phyloP scores from a whole-genome alignment of 2,113 vertebrate species.

The Anseranas semipalmata region DNA sequence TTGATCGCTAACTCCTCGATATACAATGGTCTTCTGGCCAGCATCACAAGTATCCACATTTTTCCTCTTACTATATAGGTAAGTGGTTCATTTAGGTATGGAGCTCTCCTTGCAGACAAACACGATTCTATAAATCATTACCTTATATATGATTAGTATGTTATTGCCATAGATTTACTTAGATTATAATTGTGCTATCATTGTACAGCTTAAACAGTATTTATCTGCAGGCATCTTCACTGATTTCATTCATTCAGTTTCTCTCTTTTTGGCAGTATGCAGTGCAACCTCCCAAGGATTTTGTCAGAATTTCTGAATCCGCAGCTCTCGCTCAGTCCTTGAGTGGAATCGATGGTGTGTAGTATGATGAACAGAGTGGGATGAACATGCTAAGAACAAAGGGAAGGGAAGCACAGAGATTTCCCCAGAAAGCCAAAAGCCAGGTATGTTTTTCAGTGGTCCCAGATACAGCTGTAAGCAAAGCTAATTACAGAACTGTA shows the following conservation, averaged over 20 bases:
- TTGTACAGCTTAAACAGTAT: rapidly evolving
- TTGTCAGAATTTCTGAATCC: neutral
- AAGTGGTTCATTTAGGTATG: neutral
- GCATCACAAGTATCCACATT: neutral
- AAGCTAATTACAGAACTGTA: neutral
- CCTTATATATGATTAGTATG: neutral
- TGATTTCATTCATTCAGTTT: rapidly evolving
- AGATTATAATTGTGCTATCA: neutral
- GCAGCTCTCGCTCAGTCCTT: neutral
- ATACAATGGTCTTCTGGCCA: neutral
- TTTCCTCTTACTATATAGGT: neutral
- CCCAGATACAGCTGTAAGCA: neutral
- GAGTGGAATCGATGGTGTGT: rapidly evolving
- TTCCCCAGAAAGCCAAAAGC: neutral
- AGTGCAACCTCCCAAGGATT: neutral
- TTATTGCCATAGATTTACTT: rapidly evolving
- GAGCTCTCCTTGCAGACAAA: neutral
- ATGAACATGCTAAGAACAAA: neutral
- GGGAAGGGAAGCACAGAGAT: neutral
- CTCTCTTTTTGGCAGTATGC: neutral
- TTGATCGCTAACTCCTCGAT: neutral
- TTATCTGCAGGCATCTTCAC: neutral
- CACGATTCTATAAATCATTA: neutral
- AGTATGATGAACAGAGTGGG: neutral
- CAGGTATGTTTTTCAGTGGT: neutral